Conservation (phyloP, 2,113 vertebrate species). For the Alligator sinensis region DNA sequence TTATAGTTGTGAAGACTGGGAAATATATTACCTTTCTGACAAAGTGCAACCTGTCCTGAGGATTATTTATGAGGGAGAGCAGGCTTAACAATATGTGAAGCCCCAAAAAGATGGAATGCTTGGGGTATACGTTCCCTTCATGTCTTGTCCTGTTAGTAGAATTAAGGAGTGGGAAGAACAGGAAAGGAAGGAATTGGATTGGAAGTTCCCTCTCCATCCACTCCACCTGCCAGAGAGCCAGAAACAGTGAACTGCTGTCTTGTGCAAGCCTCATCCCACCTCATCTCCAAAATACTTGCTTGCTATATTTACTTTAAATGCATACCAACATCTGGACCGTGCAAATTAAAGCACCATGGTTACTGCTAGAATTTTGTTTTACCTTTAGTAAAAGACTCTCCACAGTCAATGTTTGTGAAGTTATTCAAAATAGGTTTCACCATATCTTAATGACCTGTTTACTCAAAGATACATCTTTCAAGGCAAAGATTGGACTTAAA, state of each 20-base stretch:
- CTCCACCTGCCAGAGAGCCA: background rate
- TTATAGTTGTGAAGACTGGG: background rate
- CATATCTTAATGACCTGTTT: background rate
- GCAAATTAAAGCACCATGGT: background rate
- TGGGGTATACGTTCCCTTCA: background rate
- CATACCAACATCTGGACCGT: background rate
- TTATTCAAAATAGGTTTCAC: background rate
- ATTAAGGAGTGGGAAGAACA: background rate
- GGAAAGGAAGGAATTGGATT: background rate
- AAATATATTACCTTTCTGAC: background rate
- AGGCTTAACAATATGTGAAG: background rate
- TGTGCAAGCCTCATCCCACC: background rate
- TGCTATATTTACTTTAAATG: background rate
- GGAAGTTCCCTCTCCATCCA: background rate
- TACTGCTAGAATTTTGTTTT: background rate
- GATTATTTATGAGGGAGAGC: background rate
- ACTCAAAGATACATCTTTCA: background rate
- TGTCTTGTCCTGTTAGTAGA: background rate
- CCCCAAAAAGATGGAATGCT: fast-evolving
- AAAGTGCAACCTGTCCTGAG: background rate
- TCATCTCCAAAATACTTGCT: background rate
- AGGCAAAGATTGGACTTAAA: no score
- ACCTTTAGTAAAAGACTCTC: background rate
- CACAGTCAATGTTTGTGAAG: background rate
- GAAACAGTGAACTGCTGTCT: background rate